Conservation (phyloP, 1,140 invertebrate genomes). For the Sarcophaga peregrina region DNA sequence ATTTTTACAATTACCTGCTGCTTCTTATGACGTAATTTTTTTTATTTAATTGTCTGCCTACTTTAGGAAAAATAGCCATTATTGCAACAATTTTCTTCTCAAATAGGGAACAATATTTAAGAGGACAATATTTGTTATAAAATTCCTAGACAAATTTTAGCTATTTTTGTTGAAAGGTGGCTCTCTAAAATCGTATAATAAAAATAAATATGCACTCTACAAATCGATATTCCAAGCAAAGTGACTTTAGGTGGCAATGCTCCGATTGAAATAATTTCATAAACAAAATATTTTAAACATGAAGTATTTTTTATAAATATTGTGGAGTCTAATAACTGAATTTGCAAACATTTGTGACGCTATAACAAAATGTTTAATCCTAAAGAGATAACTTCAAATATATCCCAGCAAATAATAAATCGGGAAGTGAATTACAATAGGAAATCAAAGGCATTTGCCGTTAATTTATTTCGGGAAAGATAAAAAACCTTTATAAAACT, state of each 20-base stretch:
- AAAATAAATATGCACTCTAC: neutral
- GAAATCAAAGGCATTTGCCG: conserved; percentile 55
- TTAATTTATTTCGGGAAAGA: conserved; percentile 73
- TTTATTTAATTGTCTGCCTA: conserved; percentile 2
- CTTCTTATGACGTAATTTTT: conserved; percentile 3
- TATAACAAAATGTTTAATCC: conserved; percentile 12
- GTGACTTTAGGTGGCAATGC: neutral
- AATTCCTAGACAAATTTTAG: neutral
- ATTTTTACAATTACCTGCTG: conserved; percentile 2
- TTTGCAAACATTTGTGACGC: no score
- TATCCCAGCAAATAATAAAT: conserved; percentile 54
- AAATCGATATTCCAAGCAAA: neutral
- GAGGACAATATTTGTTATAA: no score
- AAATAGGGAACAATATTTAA: neutral
- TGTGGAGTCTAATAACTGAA: no score
- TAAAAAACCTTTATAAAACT: conserved; percentile 81
- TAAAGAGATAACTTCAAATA: conserved; percentile 47
- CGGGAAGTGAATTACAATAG: conserved; percentile 43
- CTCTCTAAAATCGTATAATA: neutral
- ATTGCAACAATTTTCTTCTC: neutral
- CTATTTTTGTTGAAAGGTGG: neutral
- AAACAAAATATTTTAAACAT: no score
- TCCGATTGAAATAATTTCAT: neutral
- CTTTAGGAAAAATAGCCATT: neutral
- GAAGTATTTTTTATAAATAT: no score